These are phyloP conservation scores for Haplotaxodon microlepis DNA, from an alignment of 2,113 vertebrate genomes.

Conservation along the genomic window DNA sequence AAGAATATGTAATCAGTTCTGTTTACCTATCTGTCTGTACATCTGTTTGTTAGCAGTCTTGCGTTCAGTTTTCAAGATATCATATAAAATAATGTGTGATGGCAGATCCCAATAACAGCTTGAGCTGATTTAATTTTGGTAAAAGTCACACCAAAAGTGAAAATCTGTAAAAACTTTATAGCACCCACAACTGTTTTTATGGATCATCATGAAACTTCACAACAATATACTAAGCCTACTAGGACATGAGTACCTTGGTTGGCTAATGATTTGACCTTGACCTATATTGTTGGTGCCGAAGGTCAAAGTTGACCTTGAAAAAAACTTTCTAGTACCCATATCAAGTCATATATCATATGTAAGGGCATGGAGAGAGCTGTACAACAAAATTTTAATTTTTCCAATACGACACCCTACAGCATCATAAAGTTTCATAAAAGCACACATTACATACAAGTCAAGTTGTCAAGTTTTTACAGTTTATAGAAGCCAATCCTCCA, in stretches of 20 bases:
- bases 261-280: background rate
- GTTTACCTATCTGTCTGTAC: background rate
- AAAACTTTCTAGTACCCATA: background rate
- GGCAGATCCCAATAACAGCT: background rate
- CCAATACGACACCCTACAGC: background rate
- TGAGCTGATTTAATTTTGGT: background rate
- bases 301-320: background rate
- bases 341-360: background rate
- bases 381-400: background rate
- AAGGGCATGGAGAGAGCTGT: background rate
- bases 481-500: background rate
- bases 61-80: background rate
- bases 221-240: background rate
- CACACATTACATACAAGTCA: background rate
- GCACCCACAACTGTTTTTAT: background rate
- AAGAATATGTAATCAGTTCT: background rate
- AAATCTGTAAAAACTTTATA: background rate
- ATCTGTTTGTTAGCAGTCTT: background rate
- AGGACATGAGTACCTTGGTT: background rate
- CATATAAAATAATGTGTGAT: background rate
- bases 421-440: rapidly evolving
- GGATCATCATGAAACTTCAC: background rate
- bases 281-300: rapidly evolving
- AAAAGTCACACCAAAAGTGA: background rate
- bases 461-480: background rate